Percentiles rank a stretch among this genome's conserved stretches.
Evolutionary conservation across 2,888 invertebrate species (phyloP).

Genomic region (Pachliopta kotzebuea): DNA sequence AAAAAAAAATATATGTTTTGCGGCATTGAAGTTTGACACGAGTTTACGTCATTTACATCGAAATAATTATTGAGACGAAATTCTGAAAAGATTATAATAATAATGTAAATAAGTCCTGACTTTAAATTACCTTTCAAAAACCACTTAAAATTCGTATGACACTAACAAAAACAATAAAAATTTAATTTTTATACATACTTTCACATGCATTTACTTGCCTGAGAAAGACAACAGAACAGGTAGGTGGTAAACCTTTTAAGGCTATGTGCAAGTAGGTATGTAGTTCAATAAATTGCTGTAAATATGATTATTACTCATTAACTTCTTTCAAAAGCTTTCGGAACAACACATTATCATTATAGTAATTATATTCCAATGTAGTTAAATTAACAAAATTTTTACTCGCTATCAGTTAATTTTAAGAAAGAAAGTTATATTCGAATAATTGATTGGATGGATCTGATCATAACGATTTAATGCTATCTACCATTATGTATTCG

Average conservation of each 20-base stretch:
- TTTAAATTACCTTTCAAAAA: slow-evolving; percentile 14
- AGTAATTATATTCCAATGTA: slow-evolving; percentile 3
- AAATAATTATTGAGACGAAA: not conserved
- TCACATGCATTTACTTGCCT: not conserved
- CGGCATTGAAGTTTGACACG: not conserved
- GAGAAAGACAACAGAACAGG: not conserved
- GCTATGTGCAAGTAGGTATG: slow-evolving; percentile 4
- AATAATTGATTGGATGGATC: too few species aligned
- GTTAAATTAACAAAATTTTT: not conserved
- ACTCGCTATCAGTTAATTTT: too few species aligned
- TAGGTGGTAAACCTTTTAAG: slow-evolving; percentile 10
- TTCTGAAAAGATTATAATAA: not conserved
- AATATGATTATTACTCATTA: slow-evolving; percentile 40
- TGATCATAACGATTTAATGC: too few species aligned
- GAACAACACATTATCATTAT: slow-evolving; percentile 3
- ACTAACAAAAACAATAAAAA: not conserved
- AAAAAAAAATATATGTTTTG: too few species aligned
- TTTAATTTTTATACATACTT: not conserved
- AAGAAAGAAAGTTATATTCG: too few species aligned
- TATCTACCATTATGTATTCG: too few species aligned
- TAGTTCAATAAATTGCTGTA: slow-evolving; percentile 2
- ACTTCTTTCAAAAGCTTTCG: slow-evolving; percentile 18
- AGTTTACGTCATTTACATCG: not conserved
- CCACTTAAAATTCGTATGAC: slow-evolving; percentile 16
- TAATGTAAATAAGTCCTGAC: not conserved